Evolutionary conservation across 1,140 invertebrate species (phyloP), one percentile per base, ranked within the genome.

Genomic region (Cydia strobilella): DNA sequence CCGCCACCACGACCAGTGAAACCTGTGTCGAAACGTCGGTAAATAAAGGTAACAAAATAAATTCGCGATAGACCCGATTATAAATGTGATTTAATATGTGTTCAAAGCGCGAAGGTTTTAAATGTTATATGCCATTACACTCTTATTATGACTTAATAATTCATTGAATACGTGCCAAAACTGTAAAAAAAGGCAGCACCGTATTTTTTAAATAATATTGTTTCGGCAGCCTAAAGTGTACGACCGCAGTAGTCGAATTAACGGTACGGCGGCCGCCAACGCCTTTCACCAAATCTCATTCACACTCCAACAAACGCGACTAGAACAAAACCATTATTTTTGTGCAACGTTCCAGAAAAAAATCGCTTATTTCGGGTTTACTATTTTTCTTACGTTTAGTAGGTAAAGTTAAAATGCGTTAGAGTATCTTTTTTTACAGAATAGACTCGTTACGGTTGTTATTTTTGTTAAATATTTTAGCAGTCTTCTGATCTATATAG

Each of bases 211-310:
- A n/a, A n/a, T 7, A 18, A 51, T 59, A 69, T 35, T 35, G 35
- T 42, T 35, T 18, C 4, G 65, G 4, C 18, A 18, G 78, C 83
- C 80, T 84, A 82, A 83, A 79, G 79, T 77, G 73, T 77, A 84
- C 78, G 81, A 79, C 75, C 78, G 77, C 81, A 78, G 86, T 86
- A 86, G 86, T 79, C 79, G 83, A 82, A 84, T 86, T 90, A 90
- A 90, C 89, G 89, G 89, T 88, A 88, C 80, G 27, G 20, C n/a
- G 9, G 20, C 45, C 76, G 79, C 82, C 81, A 80, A 79, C 76
- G 79, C 78, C 81, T 85, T 86, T 89, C 82, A 84, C 82, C 80
- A 78, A 78, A 77, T 73, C 81, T 81, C 81, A 85, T 86, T 84
- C 84, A 78, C 83, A 85, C 85, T 86, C 87, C 81, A 83, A 86